Percentiles rank a stretch among this genome's conserved stretches.
phyloP scores from a whole-genome alignment of 2,113 vertebrate species.

The Xenus cinereus region DNA sequence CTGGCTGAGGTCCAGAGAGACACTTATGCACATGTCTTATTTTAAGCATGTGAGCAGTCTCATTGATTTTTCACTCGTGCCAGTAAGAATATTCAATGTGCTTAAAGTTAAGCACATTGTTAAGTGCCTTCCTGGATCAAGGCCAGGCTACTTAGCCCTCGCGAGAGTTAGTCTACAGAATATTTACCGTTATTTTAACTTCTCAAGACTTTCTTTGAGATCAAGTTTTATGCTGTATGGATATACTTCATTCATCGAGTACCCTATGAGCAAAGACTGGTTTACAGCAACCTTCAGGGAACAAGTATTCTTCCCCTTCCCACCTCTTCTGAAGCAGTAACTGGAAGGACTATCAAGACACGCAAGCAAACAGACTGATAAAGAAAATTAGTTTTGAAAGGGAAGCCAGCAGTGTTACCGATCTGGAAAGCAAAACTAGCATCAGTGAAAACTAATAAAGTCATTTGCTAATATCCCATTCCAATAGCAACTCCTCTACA shows the following conservation, averaged over 20 bases:
- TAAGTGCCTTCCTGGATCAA: constrained; percentile 60
- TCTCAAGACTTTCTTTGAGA: constrained; percentile 40
- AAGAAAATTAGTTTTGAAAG: not conserved
- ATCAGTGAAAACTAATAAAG: not conserved
- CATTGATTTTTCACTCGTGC: constrained; percentile 60
- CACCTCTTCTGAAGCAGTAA: constrained; percentile 27
- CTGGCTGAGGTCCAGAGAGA: constrained; percentile 56
- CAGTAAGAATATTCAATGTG: constrained; percentile 61
- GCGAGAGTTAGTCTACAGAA: not conserved
- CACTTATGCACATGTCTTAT: constrained; percentile 61
- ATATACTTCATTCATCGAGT: constrained; percentile 8
- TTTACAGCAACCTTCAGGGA: constrained; percentile 12
- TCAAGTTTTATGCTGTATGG: not conserved
- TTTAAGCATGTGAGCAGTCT: constrained; percentile 59
- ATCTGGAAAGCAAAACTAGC: not conserved
- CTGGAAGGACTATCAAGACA: constrained; percentile 23
- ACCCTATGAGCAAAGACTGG: not conserved
- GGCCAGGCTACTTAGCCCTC: constrained; percentile 48
- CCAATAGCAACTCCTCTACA: not conserved
- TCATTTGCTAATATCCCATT: not conserved
- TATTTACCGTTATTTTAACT: constrained; percentile 51
- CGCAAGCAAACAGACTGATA: not conserved
- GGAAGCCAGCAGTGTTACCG: not conserved
- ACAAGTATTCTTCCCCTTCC: not conserved
- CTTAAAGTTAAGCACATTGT: constrained; percentile 67